A percentile compares a stretch with the other conserved stretches of the same genome.
Evolutionary conservation across 2,888 invertebrate species (phyloP).

Genomic region (Meliscaeva auricollis): DNA sequence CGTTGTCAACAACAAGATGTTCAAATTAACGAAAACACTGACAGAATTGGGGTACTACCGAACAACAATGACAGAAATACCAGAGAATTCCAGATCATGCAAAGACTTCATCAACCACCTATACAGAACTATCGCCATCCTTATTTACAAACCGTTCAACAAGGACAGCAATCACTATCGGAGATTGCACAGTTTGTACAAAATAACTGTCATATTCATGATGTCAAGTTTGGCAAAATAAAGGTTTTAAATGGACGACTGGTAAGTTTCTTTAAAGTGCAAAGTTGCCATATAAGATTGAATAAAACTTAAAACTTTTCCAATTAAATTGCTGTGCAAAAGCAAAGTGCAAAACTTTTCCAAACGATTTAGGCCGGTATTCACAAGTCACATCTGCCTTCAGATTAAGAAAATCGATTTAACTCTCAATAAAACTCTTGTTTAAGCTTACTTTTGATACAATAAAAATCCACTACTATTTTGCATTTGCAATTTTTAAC

Average conservation of each 20-base stretch:
- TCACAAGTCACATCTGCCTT: no score
- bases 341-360: no score
- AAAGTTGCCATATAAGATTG: no score
- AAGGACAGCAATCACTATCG: background rate
- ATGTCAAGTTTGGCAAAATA: constrained; percentile 7
- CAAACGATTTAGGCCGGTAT: no score
- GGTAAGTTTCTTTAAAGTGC: constrained; percentile 1
- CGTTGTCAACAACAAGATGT: background rate
- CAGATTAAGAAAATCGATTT: no score
- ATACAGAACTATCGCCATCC: background rate
- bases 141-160: background rate
- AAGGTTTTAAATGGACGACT: background rate
- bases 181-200: background rate
- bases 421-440: no score
- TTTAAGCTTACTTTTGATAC: no score
- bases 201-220: constrained; percentile 5
- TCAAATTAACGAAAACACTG: background rate
- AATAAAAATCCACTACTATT: no score
- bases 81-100: background rate
- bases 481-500: no score
- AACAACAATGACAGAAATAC: background rate
- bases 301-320: no score
- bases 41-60: no score
- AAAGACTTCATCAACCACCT: background rate
- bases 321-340: no score